Evolutionary conservation across 2,797 vertebrate genomes (phyloP).

Genomic region (Apogon talboti): DNA sequence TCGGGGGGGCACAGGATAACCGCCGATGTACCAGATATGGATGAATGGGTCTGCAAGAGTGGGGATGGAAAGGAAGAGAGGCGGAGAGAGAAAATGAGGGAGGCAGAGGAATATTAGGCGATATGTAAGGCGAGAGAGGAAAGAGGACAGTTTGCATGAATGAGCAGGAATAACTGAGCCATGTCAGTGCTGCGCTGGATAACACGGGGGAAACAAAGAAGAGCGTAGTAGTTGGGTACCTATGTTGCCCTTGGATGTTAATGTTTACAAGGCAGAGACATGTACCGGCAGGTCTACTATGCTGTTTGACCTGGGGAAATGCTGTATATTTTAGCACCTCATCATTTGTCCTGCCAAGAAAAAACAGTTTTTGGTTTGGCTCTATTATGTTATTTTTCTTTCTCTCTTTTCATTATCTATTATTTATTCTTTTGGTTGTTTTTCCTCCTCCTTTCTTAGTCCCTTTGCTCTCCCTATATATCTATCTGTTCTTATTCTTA

Average conservation of each 20-base stretch:
- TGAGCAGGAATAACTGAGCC: constrained; percentile 78
- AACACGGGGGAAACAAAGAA: constrained; percentile 52
- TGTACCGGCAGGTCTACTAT: constrained; percentile 11
- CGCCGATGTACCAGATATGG: constrained; percentile 59
- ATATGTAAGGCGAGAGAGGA: constrained; percentile 53
- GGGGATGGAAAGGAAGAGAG: constrained; percentile 36
- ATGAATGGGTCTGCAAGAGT: constrained; percentile 58
- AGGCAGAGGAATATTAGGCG: constrained; percentile 40
- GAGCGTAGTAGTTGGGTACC: constrained; percentile 32
- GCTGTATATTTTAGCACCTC: not conserved
- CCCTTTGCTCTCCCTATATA: no score
- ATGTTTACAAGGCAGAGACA: constrained; percentile 31
- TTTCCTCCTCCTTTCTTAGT: no score
- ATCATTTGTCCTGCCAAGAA: no score
- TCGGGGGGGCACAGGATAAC: constrained; percentile 44
- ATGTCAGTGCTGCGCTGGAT: constrained; percentile 57
- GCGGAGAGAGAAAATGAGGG: constrained; percentile 24
- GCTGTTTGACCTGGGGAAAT: constrained; percentile 21
- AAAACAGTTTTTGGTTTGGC: no score
- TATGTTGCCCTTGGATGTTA: constrained; percentile 26
- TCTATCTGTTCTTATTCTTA: no score
- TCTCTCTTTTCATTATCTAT: no score
- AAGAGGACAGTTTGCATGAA: constrained; percentile 69
- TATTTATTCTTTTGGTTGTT: no score
- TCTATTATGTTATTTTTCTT: no score